These are phyloP conservation scores for Poicephalus meyeri DNA, from an alignment of 2,113 vertebrate genomes.

Conservation along the genomic window DNA sequence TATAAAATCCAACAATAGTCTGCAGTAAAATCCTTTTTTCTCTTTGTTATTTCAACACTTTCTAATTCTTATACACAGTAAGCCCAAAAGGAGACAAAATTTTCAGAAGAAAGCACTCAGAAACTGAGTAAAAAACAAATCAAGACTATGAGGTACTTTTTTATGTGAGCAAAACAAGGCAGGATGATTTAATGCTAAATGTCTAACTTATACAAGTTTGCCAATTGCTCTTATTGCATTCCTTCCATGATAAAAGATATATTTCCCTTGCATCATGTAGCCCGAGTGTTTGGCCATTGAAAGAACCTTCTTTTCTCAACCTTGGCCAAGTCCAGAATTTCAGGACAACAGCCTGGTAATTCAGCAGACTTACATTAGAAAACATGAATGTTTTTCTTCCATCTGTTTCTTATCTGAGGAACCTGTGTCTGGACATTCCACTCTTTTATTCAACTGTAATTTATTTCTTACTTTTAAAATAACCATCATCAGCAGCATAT, in stretches of 20 bases:
- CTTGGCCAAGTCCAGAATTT: background rate
- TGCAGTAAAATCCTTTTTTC: background rate
- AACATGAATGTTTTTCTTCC: background rate
- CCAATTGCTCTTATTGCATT: background rate
- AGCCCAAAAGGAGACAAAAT: background rate
- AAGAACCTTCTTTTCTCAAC: background rate
- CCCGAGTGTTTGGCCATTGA: background rate
- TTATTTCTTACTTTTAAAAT: background rate
- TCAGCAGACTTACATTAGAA: background rate
- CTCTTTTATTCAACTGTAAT: background rate
- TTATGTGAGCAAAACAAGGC: background rate
- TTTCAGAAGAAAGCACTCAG: background rate
- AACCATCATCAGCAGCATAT: background rate
- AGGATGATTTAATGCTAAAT: background rate
- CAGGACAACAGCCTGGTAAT: background rate
- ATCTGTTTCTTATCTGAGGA: background rate
- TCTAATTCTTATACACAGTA: background rate
- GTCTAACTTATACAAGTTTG: background rate
- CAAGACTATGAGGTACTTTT: background rate
- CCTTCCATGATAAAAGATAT: background rate
- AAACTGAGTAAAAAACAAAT: background rate
- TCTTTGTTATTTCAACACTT: background rate
- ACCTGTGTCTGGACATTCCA: background rate
- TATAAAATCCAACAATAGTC: background rate
- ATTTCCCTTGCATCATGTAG: background rate